Percentiles rank a stretch among this genome's conserved stretches.
phyloP scores from a whole-genome alignment of 2,113 vertebrate species.

The Catharus minimus region DNA sequence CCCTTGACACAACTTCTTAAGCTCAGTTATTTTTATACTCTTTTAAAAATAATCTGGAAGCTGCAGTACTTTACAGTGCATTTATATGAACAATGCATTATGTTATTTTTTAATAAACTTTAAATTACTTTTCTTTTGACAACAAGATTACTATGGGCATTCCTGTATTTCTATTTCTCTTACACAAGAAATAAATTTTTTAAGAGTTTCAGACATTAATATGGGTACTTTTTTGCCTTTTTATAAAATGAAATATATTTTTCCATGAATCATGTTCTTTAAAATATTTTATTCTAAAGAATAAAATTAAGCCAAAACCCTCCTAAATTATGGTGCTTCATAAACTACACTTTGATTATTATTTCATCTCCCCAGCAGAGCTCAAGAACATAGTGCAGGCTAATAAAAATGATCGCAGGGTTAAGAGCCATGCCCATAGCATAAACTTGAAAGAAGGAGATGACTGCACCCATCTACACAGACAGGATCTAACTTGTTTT shows the following conservation, averaged over 20 bases:
- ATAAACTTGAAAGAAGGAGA: neutral
- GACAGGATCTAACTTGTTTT: neutral
- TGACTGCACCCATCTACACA: neutral
- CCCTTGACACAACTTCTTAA: neutral
- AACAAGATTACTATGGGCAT: neutral
- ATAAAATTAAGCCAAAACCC: neutral
- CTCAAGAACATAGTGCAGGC: neutral
- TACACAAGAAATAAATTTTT: neutral
- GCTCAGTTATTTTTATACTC: neutral
- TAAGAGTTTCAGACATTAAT: neutral
- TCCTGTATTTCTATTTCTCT: neutral
- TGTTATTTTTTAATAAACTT: neutral
- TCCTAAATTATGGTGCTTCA: neutral
- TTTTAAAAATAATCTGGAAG: neutral
- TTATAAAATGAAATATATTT: accelerated
- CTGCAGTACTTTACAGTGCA: neutral
- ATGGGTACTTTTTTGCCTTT: neutral
- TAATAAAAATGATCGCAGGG: neutral
- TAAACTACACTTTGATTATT: neutral
- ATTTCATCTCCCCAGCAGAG: neutral
- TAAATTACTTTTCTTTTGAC: neutral
- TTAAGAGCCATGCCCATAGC: neutral
- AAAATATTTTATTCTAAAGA: neutral
- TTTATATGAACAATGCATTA: neutral
- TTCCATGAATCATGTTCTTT: neutral